Conservation (phyloP, 1,140 invertebrate genomes). For the Riptortus pedestris region DNA sequence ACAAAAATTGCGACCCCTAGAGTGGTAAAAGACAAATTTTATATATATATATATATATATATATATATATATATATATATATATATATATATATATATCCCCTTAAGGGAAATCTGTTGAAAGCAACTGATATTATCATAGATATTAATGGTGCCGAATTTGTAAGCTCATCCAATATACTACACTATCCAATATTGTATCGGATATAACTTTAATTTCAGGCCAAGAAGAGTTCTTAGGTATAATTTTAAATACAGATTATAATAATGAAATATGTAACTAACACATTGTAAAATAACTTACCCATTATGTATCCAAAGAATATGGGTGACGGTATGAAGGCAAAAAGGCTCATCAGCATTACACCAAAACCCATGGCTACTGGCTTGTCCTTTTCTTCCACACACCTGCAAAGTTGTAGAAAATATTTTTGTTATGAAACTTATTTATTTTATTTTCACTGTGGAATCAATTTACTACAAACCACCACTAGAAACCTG, state of each 20-base stretch:
- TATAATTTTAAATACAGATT: neutral
- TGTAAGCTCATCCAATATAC: neutral
- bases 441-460: neutral
- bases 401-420: constrained; percentile 44
- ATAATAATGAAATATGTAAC: neutral
- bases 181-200: neutral
- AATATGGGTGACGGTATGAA: constrained; percentile 62
- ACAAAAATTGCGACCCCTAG: no score
- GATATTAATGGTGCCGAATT: neutral
- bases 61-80: no score
- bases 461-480: no score
- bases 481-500: no score
- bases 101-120: neutral
- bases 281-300: constrained; percentile 17
- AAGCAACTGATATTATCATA: neutral
- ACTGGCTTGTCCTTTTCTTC: constrained; percentile 61
- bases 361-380: constrained; percentile 56
- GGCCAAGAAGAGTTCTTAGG: neutral
- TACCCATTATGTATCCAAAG: constrained; percentile 59
- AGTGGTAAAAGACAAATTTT: no score
- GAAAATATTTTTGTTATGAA: constrained; percentile 4
- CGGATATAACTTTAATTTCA: neutral
- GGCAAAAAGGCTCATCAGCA: constrained; percentile 54
- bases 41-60: no score
- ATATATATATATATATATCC: no score